Base-by-base conservation (phyloP, 2,113 vertebrate species). In the Leuciscus idus region DNA sequence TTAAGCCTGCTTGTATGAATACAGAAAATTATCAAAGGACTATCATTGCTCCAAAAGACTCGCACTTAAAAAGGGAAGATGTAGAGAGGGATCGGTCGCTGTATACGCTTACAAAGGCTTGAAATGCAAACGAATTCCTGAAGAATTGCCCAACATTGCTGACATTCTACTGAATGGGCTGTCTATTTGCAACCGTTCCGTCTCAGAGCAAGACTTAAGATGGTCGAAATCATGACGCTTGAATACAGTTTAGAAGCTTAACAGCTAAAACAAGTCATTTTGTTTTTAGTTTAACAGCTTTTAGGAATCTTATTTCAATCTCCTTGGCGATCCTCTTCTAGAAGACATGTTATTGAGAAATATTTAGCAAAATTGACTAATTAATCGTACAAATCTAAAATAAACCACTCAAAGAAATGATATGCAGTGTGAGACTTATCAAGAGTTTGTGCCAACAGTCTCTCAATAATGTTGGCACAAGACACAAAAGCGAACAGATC, bases 1-100 rank as follows among this genome's bases (percentile, higher is more conserved):
- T 90, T 94, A 93, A 94, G 93, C 92, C 89, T 83, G 86, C 92
- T 90, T 93, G 91, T 92, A 92, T 92, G 89, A 92, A 90, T 86
- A 91, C 33, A 61, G 76, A 81, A 88, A 85, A 81, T 88, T 89
- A 93, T 93, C 91, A 94, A 95, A 94, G 92, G 90, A 90, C 89
- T 89, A 90, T 76, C 88, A 94, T 90, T 88, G 88, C 91, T 91
- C 88, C 88, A 87, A 92, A 93, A 92, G 93, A 92, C 89, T 92
- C 86, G 91, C 93, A 93, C 91, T 92, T 88, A 89, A 90, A 81
- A 90, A 92, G 73, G 81, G 50, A 78, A 89, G 92, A 94, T 90
- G 91, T 84, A 90, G 90, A 93, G 73, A 75, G 80, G 87, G 91
- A 90, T 93, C 90, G 92, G 90, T 91, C 89, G 84, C 85, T 91